Percentiles rank a stretch among this genome's conserved stretches.
These are phyloP conservation scores for Itoplectis maculator DNA, from an alignment of 2,888 invertebrate species.

Conservation along the genomic window DNA sequence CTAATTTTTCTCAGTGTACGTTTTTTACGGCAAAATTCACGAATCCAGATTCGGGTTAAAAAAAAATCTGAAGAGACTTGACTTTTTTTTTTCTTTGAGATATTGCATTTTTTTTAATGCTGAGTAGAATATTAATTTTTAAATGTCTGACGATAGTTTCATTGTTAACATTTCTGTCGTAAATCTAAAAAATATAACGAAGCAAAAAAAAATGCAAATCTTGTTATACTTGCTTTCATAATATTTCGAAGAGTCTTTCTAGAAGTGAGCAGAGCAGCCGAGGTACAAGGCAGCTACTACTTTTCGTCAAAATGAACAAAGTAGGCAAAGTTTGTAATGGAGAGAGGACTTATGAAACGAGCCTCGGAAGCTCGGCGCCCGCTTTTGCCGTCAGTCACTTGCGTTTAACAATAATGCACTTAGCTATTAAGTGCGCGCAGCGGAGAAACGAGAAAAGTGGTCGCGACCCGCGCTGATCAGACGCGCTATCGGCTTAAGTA, in stretches of 20 bases:
- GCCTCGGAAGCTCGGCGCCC: neutral
- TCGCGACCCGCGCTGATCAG: neutral
- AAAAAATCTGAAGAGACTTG: no score
- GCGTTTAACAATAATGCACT: constrained; percentile 1
- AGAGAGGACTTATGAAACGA: neutral
- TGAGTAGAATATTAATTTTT: no score
- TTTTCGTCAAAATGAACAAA: neutral
- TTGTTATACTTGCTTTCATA: no score
- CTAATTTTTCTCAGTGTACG: no score
- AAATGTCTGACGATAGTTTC: no score
- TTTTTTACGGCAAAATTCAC: no score
- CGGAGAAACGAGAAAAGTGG: neutral
- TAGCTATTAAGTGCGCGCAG: neutral
- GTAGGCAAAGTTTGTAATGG: neutral
- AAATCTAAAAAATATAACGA: no score
- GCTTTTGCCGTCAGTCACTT: neutral
- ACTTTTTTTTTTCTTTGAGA: no score
- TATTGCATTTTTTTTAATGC: no score
- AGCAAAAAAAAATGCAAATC: no score
- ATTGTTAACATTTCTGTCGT: no score
- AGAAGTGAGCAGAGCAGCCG: neutral
- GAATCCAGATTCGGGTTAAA: no score
- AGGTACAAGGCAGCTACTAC: neutral
- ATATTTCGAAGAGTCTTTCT: neutral
- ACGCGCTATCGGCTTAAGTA: constrained; percentile 9